Conservation (phyloP, 2,888 invertebrate genomes). For the Prosapia bicincta region DNA sequence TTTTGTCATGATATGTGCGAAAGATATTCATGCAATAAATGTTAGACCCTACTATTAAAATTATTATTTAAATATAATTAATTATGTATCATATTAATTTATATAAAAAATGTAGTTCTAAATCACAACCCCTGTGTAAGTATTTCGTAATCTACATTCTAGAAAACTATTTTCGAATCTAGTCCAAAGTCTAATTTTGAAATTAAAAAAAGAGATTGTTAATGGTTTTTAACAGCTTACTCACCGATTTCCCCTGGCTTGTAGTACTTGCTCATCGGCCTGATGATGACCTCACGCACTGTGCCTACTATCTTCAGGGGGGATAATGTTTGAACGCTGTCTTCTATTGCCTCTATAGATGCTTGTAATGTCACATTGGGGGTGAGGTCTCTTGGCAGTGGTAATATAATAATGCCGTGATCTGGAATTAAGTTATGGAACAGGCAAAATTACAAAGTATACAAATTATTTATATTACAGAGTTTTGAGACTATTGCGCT, state of each 20-base stretch:
- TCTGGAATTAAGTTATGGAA: constrained; percentile 51
- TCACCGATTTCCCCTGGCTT: constrained; percentile 61
- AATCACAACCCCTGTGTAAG: no score
- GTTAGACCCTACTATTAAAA: no score
- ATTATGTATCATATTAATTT: no score
- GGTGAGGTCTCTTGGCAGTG: constrained; percentile 57
- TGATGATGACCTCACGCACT: constrained; percentile 61
- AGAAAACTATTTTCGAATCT: no score
- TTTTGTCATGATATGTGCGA: no score
- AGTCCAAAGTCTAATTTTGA: not conserved
- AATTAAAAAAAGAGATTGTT: not conserved
- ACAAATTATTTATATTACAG: no score
- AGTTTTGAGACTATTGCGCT: not conserved
- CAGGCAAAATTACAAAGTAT: no score
- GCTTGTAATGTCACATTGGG: constrained; percentile 60
- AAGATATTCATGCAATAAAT: no score
- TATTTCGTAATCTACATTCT: no score
- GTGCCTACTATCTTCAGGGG: constrained; percentile 60
- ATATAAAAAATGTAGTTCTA: no score
- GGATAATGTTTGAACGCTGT: constrained; percentile 58
- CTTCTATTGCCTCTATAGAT: constrained; percentile 50
- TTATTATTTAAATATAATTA: no score
- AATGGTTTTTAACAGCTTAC: constrained; percentile 38
- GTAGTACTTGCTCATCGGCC: constrained; percentile 59
- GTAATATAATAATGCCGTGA: constrained; percentile 59